Percentiles rank a stretch among this genome's conserved stretches.
Evolutionary conservation across 2,888 invertebrate species (phyloP).

Genomic region (Volucella inflata): DNA sequence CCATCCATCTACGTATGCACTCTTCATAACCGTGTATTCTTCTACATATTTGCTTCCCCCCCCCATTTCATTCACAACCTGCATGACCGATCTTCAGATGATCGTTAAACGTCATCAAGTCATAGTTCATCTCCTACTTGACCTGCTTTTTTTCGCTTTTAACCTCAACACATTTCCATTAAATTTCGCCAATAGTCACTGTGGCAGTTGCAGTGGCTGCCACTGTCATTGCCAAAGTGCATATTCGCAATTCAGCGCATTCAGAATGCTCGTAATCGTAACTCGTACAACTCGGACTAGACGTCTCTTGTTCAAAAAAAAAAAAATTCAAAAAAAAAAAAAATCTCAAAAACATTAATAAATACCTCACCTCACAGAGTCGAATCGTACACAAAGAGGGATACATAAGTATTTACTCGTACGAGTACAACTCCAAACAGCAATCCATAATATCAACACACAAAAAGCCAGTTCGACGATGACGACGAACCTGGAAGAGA

Average conservation of each 20-base stretch:
- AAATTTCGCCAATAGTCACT: constrained; percentile 54
- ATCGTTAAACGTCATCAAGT: neutral
- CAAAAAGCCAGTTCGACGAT: neutral
- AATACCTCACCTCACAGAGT: constrained; percentile 24
- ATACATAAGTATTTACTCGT: neutral
- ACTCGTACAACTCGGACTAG: constrained; percentile 5
- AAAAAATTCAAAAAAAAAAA: constrained; percentile 18
- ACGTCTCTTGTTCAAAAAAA: constrained; percentile 27
- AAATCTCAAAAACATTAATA: constrained; percentile 19
- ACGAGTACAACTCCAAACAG: constrained; percentile 25
- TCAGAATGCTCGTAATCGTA: neutral
- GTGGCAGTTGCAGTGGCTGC: too few relatives aligned
- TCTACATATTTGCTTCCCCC: neutral
- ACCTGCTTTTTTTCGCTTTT: constrained; percentile 53
- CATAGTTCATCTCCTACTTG: constrained; percentile 29
- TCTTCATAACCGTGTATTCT: neutral
- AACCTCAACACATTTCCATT: constrained; percentile 35
- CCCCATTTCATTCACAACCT: neutral
- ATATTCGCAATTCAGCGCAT: constrained; percentile 11
- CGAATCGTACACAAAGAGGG: neutral
- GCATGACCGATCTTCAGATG: constrained; percentile 4
- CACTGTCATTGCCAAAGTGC: constrained; percentile 11
- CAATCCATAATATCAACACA: constrained; percentile 16
- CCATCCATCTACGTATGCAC: neutral
- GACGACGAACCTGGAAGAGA: constrained; percentile 25